phyloP scores from a whole-genome alignment of 92 coral and sea anemone genomes.

The Palythoa grandiflora region DNA sequence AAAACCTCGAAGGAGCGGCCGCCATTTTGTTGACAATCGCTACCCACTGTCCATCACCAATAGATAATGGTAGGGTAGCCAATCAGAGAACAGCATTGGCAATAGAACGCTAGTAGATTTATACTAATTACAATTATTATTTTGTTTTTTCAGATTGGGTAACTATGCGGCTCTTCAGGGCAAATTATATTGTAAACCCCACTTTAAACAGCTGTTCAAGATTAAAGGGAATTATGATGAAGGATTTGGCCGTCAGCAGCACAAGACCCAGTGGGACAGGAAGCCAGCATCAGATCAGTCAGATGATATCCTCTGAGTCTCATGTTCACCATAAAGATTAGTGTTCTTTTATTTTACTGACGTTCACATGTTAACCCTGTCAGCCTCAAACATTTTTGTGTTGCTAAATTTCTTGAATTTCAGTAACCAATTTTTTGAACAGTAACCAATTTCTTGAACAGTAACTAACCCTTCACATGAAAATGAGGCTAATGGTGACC shows the following conservation, averaged over 20 bases:
- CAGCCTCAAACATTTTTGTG: neutral
- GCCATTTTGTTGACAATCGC: no score
- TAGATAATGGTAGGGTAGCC: conserved; percentile 79
- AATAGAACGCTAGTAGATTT: no score
- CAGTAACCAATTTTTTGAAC: no score
- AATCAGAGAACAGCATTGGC: no score
- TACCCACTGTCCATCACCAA: no score
- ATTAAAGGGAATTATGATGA: conserved; percentile 97
- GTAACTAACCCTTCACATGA: neutral
- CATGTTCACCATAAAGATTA: neutral
- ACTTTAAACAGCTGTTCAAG: conserved; percentile 96
- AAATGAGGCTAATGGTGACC: neutral
- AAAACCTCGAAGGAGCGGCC: no score
- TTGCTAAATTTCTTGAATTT: neutral
- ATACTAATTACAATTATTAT: neutral
- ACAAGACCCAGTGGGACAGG: conserved; percentile 90
- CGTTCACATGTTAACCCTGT: neutral
- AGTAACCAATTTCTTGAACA: no score
- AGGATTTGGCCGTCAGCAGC: conserved; percentile 97
- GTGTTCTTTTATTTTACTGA: neutral
- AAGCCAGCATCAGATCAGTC: conserved; percentile 11
- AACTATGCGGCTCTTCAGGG: conserved; percentile 96
- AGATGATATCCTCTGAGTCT: neutral
- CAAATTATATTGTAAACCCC: conserved; percentile 92
- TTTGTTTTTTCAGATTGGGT: conserved; percentile 62